Evolutionary conservation across 1,140 invertebrate genomes (phyloP).

Genomic region (Aphidius ervi): DNA sequence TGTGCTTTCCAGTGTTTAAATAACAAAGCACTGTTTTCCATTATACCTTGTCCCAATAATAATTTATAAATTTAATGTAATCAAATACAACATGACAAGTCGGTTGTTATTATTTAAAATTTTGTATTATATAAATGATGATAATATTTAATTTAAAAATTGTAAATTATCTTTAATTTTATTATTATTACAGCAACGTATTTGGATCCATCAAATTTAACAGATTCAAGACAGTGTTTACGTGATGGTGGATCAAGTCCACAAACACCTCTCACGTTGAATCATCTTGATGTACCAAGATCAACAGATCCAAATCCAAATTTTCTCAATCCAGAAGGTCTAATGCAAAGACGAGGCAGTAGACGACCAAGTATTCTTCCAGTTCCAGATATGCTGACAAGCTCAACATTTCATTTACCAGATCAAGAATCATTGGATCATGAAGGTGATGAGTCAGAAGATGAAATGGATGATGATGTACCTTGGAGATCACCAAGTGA

Average conservation of each 20-base stretch:
- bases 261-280: conserved; percentile 63
- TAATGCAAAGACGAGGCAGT: conserved; percentile 74
- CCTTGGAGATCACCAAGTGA: conserved; percentile 61
- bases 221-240: conserved; percentile 61
- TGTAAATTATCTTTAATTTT: not conserved
- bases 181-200: conserved; percentile 32
- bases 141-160: conserved; percentile 14
- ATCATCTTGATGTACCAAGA: conserved; percentile 73
- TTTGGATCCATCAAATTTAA: conserved; percentile 50
- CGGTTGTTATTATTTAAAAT: no score
- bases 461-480: conserved; percentile 83
- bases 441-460: conserved; percentile 76
- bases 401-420: conserved; percentile 69
- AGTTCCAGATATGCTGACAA: conserved; percentile 83
- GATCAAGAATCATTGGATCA: conserved; percentile 67
- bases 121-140: no score
- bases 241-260: conserved; percentile 62
- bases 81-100: no score
- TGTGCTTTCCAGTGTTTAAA: no score
- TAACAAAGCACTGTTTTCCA: no score
- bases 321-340: conserved; percentile 73
- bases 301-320: conserved; percentile 70
- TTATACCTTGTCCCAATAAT: no score
- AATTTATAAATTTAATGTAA: no score
- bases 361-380: conserved; percentile 80